Base-by-base conservation (phyloP, 2,113 vertebrate genomes). In the Panurus biarmicus region DNA sequence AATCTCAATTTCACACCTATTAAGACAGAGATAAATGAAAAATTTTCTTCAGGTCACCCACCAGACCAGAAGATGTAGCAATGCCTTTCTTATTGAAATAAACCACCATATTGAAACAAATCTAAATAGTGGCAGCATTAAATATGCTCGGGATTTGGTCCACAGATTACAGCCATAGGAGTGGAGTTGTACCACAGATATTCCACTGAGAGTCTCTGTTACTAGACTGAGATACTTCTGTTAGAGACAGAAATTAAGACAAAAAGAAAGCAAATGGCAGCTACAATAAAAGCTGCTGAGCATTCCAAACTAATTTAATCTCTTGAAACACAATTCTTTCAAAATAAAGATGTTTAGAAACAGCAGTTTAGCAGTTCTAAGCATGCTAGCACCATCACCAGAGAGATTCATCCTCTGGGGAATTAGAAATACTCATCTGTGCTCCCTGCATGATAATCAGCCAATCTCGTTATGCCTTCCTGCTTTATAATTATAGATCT, bases 401-500 rank as follows among this genome's bases (percentile, higher is more conserved):
- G 83, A 85, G 74, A 84, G 56, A 42, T 75, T 73, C 74, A 94
- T 84, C 36, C 73, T 70, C 70, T 62, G 45, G 35, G 62, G 57
- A 85, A 80, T 87, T 90, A 77, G 51, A 94, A 96, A 75, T 45
- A 83, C 61, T 97, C 91, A 85, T 60, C 85, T 95, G 62, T 48
- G 78, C 51, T 87, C 57, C 70, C 51, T 58, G 62, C 38, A 66
- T 94, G 94, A 62, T 70, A 95, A 95, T 93, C 94, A 96, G 65
- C 57, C 93, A 86, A 90, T 77, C 96, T 96, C 3, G 23, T 94
- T 95, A 94, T 77, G 85, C 87, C 73, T 96, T 95, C 92, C 95
- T 96, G 84, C 91, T 95, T 97, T 76, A 74, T 97, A 96, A 97
- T 96, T 97, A 97, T 26, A 97, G 87, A 76, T 95, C 87, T 97